Percentiles rank a stretch among this genome's conserved stretches.
Conservation (phyloP, 2,113 vertebrate species). For the Turdus rufiventris region DNA sequence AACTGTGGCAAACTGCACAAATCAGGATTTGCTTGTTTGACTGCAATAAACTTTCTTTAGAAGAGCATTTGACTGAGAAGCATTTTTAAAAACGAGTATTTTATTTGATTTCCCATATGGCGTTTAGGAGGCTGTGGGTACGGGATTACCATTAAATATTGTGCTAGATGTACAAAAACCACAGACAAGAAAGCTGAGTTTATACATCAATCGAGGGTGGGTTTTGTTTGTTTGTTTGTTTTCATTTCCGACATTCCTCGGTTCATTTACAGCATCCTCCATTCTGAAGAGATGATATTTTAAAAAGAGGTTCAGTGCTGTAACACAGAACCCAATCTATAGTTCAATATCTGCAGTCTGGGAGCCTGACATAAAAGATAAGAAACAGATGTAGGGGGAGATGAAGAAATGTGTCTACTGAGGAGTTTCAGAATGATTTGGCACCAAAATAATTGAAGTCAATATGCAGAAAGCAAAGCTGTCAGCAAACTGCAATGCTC, state of each 20-base stretch:
- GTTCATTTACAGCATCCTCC: not conserved
- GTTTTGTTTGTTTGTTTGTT: not conserved
- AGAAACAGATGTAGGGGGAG: slow-evolving; percentile 1
- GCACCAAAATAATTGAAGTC: slow-evolving; percentile 21
- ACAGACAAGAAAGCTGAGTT: not conserved
- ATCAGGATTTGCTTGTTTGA: not conserved
- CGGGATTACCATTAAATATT: not conserved
- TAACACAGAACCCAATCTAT: not conserved
- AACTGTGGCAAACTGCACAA: not conserved
- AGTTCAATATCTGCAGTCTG: not conserved
- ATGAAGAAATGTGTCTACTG: slow-evolving; percentile 7
- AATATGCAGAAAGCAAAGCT: slow-evolving; percentile 35
- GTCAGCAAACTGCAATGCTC: not conserved
- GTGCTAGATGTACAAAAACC: not conserved
- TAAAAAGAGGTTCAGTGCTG: not conserved
- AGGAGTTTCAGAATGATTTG: not conserved
- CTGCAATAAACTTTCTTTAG: not conserved
- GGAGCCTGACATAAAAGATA: not conserved
- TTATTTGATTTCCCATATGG: not conserved
- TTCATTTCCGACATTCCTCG: not conserved
- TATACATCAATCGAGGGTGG: not conserved
- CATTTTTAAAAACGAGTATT: not conserved
- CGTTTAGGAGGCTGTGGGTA: not conserved
- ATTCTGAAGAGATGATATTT: not conserved
- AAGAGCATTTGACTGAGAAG: not conserved